Base-by-base conservation (phyloP, 2,888 invertebrate species). In the Eucriotettix oculatus region DNA sequence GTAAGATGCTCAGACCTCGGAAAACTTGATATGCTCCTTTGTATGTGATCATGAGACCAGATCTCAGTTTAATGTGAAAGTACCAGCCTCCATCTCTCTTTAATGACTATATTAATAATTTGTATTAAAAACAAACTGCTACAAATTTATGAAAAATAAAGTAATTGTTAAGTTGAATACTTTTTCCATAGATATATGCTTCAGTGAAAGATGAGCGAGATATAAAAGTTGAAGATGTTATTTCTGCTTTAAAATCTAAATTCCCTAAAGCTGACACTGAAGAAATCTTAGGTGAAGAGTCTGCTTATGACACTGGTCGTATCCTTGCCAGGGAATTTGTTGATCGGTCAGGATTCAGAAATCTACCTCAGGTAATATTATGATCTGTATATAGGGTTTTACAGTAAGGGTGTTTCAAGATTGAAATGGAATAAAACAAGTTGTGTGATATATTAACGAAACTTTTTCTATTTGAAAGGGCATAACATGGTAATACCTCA, bases 301-400 rank as follows among this genome's bases (percentile, higher is more conserved):
- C 92, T 0, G 93, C 92, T 68, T 97, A 89, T 70, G 93, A 95
- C 73, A 88, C 89, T 11, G 94, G 95, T 1, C 80, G 91, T 44
- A 83, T 89, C 70, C 74, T 92, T 55, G 80, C 90, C 0, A 76
- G 79, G 61, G 91, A 93, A 69, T 93, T 91, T 69, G 79, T 92
- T 3, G 79, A 84, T 61, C 81, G 89, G 64, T 79, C 88, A 40
- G 91, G 91, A 40, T 81, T 85, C 62, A 78, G 81, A 42, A 79
- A 77, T 52, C 81, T 84, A 62, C 90, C 91, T 0, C 83, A 83
- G 74, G 80, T 79, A 67, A 16, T 44, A n/a, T 53, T 54, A 17
- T 56, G 16, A 55, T 43, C 42, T 16, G 12, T 1, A 16, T 58
- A 14, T 42, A 9, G 12, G 43, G 54, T 10, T 16, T 42, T 17